These are phyloP conservation scores for Cryptocheilus praepositus DNA, from an alignment of 2,888 invertebrate genomes.

Conservation along the genomic window DNA sequence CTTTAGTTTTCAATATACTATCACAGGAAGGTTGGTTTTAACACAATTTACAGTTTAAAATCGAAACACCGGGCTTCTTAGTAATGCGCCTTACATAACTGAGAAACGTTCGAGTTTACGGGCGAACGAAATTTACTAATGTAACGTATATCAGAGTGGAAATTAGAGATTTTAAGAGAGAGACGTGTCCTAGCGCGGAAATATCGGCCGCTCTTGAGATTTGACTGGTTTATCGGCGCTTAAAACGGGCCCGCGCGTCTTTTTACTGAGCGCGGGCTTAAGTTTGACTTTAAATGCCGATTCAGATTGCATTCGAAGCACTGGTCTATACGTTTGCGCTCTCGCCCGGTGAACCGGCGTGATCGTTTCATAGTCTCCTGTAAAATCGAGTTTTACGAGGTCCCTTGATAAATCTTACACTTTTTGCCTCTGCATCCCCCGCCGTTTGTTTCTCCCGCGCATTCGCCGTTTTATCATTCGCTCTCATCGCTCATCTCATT, in stretches of 20 bases:
- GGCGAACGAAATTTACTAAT: too few relatives aligned
- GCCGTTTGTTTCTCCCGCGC: not conserved
- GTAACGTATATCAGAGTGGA: too few relatives aligned
- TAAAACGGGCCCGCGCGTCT: conserved; percentile 1
- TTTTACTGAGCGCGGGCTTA: conserved; percentile 4
- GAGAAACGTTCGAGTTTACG: too few relatives aligned
- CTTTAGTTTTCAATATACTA: too few relatives aligned
- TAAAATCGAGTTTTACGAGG: conserved; percentile 29
- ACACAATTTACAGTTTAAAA: too few relatives aligned
- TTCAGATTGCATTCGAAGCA: conserved; percentile 31
- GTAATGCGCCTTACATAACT: too few relatives aligned
- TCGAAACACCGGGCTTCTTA: too few relatives aligned
- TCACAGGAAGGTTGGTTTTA: too few relatives aligned
- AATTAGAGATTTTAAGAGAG: too few relatives aligned
- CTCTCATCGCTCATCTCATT: not conserved
- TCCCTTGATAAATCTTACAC: conserved; percentile 27
- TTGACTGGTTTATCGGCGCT: conserved; percentile 2
- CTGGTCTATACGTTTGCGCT: conserved; percentile 9
- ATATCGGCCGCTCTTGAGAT: too few relatives aligned
- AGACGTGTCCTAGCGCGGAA: too few relatives aligned
- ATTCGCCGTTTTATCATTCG: not conserved
- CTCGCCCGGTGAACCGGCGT: not conserved
- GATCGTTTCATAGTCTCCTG: conserved; percentile 31
- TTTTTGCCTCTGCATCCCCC: not conserved
- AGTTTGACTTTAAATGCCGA: conserved; percentile 27